Conservation (phyloP, 2,888 invertebrate species). For the Euzophera pinguis region DNA sequence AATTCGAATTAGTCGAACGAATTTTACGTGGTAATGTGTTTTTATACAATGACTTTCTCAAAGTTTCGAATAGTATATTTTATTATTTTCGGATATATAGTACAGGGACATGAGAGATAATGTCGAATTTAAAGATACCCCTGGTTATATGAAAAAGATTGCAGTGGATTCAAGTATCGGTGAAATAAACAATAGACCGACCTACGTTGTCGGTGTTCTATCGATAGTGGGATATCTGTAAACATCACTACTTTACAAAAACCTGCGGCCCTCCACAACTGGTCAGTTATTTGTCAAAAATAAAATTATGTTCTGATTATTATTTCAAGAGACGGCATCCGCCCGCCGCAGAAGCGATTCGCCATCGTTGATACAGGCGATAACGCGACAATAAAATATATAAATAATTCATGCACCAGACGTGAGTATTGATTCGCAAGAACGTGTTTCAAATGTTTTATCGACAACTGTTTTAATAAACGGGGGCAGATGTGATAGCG, state of each 20-base stretch:
- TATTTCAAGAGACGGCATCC: slow-evolving; percentile 61
- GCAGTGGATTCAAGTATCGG: no score
- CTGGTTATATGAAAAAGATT: no score
- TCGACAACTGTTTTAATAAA: slow-evolving; percentile 69
- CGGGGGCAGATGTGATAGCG: slow-evolving; percentile 64
- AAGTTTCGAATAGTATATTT: no score
- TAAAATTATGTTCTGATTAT: slow-evolving; percentile 74
- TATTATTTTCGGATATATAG: no score
- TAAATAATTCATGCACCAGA: slow-evolving; percentile 72
- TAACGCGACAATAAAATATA: slow-evolving; percentile 76
- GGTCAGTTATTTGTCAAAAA: slow-evolving; percentile 77
- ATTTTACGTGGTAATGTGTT: no score
- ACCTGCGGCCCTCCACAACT: slow-evolving; percentile 43
- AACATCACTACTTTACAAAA: slow-evolving; percentile 36
- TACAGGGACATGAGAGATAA: no score
- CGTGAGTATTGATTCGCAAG: slow-evolving; percentile 73
- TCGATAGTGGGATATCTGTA: not conserved
- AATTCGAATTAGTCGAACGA: no score
- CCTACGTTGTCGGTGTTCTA: not conserved
- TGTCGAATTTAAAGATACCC: no score
- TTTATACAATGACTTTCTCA: no score
- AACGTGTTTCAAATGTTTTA: slow-evolving; percentile 79
- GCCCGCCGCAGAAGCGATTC: slow-evolving; percentile 32
- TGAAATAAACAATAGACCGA: no score
- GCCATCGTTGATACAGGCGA: slow-evolving; percentile 63